Percentiles rank a stretch among this genome's conserved stretches.
These are phyloP conservation scores for Matsumyia berberina DNA, from an alignment of 2,888 invertebrate species.

Conservation along the genomic window DNA sequence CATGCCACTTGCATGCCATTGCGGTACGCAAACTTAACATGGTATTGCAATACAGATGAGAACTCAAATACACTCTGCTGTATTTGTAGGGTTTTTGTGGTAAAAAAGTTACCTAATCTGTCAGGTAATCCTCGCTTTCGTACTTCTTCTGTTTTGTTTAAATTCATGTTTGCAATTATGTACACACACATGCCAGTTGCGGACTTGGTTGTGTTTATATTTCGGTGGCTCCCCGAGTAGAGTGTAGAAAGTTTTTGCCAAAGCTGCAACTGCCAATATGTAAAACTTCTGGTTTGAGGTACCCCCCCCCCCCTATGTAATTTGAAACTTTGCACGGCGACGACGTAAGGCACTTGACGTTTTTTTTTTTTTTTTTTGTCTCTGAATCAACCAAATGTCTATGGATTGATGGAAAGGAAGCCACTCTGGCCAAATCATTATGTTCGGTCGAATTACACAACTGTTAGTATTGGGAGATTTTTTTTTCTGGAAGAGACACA, in stretches of 20 bases:
- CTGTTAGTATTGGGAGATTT: slow-evolving; percentile 5
- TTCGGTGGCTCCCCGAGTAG: neutral
- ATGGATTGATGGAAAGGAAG: slow-evolving; percentile 11
- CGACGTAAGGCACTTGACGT: neutral
- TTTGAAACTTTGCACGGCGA: slow-evolving; percentile 4
- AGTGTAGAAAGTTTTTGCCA: neutral
- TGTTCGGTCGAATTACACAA: slow-evolving; percentile 31
- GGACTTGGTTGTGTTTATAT: neutral
- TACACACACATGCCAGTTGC: too few species aligned
- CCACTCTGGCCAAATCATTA: neutral
- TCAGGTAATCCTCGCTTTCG: neutral
- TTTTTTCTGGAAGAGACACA: neutral
- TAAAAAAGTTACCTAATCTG: neutral
- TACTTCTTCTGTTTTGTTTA: neutral
- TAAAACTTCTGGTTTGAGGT: neutral
- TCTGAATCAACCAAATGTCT: neutral
- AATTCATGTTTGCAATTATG: too few species aligned
- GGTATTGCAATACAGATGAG: neutral
- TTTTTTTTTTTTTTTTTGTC: slow-evolving; percentile 1
- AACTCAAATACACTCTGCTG: too few species aligned
- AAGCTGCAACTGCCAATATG: neutral
- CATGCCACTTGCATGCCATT: slow-evolving; percentile 4
- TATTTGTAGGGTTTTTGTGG: neutral
- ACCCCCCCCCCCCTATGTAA: too few species aligned
- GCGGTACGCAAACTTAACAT: neutral